A percentile compares a stretch with the other conserved stretches of the same genome.
Conservation (phyloP, 2,113 vertebrate genomes). For the Oreochromis tanganicae region DNA sequence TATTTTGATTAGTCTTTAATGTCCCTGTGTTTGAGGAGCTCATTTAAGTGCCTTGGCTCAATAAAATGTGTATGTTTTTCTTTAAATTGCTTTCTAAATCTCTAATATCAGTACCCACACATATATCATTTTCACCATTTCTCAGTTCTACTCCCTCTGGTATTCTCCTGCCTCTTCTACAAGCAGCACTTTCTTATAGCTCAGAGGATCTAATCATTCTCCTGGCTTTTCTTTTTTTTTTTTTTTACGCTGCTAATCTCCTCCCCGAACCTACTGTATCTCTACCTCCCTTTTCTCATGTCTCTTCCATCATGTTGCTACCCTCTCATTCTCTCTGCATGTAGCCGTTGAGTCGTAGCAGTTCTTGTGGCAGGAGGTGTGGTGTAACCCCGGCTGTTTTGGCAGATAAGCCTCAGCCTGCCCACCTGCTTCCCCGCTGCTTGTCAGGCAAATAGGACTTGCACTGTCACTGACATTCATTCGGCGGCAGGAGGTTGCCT, state of each 20-base stretch:
- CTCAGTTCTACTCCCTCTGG: not conserved
- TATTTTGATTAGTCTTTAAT: not conserved
- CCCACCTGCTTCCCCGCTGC: slow-evolving; percentile 41
- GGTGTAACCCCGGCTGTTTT: slow-evolving; percentile 60
- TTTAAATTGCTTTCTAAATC: not conserved
- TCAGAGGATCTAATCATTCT: not conserved
- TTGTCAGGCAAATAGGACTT: slow-evolving; percentile 39
- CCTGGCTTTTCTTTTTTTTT: not conserved
- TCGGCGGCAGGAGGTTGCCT: not conserved
- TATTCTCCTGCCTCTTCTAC: not conserved
- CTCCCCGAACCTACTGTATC: not conserved
- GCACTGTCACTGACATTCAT: slow-evolving; percentile 12
- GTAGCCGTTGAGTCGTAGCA: slow-evolving; percentile 25
- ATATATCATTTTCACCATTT: not conserved
- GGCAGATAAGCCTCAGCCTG: slow-evolving; percentile 61
- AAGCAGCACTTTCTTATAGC: not conserved
- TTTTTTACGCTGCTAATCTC: not conserved
- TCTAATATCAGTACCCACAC: not conserved
- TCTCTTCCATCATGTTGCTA: slow-evolving; percentile 1
- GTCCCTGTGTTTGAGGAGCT: not conserved
- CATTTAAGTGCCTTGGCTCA: not conserved
- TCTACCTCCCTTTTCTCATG: not conserved
- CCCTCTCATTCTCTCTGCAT: slow-evolving; percentile 44
- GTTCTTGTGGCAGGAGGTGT: slow-evolving; percentile 31
- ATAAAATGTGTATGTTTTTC: not conserved